Evolutionary conservation across 1,140 invertebrate genomes (phyloP).

Genomic region (Meteorus sp.): DNA sequence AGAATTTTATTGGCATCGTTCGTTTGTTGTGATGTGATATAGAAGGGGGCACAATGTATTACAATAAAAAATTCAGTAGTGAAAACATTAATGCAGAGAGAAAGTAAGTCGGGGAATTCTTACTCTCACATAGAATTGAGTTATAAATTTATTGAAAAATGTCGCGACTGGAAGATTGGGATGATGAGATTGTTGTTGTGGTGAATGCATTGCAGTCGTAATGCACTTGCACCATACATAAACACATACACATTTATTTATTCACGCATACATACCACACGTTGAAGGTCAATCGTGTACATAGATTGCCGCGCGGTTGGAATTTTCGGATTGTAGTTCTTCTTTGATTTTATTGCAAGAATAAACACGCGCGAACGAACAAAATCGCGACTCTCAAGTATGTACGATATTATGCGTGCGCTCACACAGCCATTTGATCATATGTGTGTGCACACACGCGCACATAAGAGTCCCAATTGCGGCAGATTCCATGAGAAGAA

Average conservation of each 20-base stretch:
- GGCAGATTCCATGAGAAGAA: slow-evolving; percentile 26
- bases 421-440: too few species aligned
- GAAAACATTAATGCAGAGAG: neutral
- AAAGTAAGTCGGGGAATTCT: slow-evolving; percentile 1
- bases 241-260: neutral
- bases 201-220: slow-evolving; percentile 1
- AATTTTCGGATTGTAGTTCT: slow-evolving; percentile 14
- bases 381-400: too few species aligned
- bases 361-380: slow-evolving; percentile 12
- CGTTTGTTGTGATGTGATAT: too few species aligned
- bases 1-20: too few species aligned
- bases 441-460: neutral
- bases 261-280: neutral
- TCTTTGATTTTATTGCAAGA: neutral
- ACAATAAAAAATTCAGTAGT: neutral
- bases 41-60: too few species aligned
- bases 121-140: slow-evolving; percentile 10
- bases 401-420: too few species aligned
- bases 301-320: slow-evolving; percentile 15
- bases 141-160: slow-evolving; percentile 27
- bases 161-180: neutral
- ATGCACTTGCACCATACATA: too few species aligned
- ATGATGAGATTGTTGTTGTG: neutral
- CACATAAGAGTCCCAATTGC: slow-evolving; percentile 23
- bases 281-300: slow-evolving; percentile 23